Evolutionary conservation across 2,113 vertebrate genomes (phyloP).

Genomic region (Cyprinodon brontotheroides): DNA sequence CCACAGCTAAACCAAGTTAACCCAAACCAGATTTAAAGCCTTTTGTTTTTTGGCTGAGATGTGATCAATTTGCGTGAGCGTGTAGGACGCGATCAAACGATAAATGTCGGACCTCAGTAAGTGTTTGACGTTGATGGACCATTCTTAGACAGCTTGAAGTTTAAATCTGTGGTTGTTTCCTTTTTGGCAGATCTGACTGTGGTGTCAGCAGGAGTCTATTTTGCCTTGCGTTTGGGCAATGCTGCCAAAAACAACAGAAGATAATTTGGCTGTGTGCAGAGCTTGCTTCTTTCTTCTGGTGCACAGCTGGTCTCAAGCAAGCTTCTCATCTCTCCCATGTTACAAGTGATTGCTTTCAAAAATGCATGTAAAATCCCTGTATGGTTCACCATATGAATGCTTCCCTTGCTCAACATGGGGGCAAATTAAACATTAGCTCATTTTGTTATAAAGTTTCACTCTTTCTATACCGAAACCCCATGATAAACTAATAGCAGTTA

Average conservation of each 20-base stretch:
- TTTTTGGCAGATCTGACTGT: constrained; percentile 46
- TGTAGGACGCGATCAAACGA: constrained; percentile 20
- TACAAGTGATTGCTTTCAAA: constrained; percentile 7
- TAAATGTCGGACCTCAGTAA: constrained; percentile 21
- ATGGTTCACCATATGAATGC: constrained; percentile 4
- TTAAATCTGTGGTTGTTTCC: constrained; percentile 52
- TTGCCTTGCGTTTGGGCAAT: constrained; percentile 13
- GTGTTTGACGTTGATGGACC: constrained; percentile 31
- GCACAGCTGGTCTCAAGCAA: constrained; percentile 39
- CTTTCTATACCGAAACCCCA: neutral
- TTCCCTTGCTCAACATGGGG: constrained; percentile 31
- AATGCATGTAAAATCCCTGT: constrained; percentile 7
- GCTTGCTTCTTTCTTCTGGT: constrained; percentile 33
- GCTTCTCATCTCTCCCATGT: constrained; percentile 20
- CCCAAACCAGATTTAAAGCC: constrained; percentile 35
- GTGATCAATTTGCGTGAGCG: constrained; percentile 23
- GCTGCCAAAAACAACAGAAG: constrained; percentile 52
- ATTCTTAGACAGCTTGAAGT: constrained; percentile 36
- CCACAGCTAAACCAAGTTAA: constrained; percentile 21
- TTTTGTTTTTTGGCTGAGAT: constrained; percentile 5
- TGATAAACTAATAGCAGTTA: neutral
- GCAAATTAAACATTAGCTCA: constrained; percentile 45
- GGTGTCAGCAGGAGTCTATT: constrained; percentile 46
- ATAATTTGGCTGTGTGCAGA: constrained; percentile 16
- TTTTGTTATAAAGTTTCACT: constrained; percentile 13